Evolutionary conservation across 2,113 vertebrate species (phyloP), one percentile per base, ranked within the genome.

Genomic region (Orycteropus afer): DNA sequence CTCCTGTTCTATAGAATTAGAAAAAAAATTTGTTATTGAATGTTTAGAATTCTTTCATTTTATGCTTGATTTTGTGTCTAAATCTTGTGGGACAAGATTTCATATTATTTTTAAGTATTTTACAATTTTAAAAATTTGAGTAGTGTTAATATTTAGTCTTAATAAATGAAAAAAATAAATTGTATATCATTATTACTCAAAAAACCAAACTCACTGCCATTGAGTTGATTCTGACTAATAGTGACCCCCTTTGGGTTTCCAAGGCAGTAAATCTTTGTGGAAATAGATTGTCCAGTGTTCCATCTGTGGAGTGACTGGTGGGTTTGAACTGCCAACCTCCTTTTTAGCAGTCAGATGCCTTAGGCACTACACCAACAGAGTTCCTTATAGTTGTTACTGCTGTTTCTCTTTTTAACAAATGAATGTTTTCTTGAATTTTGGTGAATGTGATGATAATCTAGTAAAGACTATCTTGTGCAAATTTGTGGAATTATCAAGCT

Each of bases 1-100:
- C 47, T 80, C 32, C 15, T 95, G 37, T 77, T 91, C 59, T 34
- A 29, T 57, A 83, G 27, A 87, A 83, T 67, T 55, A 87, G 76
- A 67, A 81, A 67, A 84, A 84, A 25, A 94, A 57, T 22, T 57
- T 40, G 81, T 45, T 74, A 55, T 1, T 12, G 74, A 65, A 67
- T 76, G 22, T 76, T 87, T 95, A 76, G 67, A 67, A 91, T 85
- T 78, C 13, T 40, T 74, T 87, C 37, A 82, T 77, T 95, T 76
- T 57, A 34, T 5, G n/a, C 34, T 82, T 91, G 42, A 95, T 76
- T 87, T 81, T 81, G 1, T 65, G 47, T 91, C 47, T 81, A 74
- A 91, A 73, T 74, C 40, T 84, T 84, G 40, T 40, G 25, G 49
- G 55, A 55, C 6, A 63, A 61, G 34, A 14, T 77, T 83, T 83